These are phyloP conservation scores for Brenthis ino DNA, from an alignment of 2,888 invertebrate genomes.

Conservation along the genomic window DNA sequence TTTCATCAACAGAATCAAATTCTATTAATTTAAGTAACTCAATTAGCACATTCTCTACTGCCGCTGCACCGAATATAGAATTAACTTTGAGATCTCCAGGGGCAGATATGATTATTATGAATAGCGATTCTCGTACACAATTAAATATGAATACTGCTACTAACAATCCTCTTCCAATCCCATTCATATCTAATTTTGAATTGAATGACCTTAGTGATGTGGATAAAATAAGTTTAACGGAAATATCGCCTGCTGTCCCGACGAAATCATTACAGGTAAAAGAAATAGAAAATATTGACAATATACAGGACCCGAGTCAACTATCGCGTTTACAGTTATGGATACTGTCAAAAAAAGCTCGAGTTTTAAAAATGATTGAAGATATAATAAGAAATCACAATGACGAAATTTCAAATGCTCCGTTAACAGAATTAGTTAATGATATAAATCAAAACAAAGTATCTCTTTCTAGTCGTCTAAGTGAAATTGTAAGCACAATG, in stretches of 20 bases:
- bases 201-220: slow-evolving; percentile 52
- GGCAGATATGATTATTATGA: slow-evolving; percentile 41
- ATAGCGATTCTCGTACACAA: slow-evolving; percentile 38
- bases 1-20: slow-evolving; percentile 14
- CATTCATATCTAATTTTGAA: slow-evolving; percentile 66
- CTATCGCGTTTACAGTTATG: slow-evolving; percentile 68
- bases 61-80: slow-evolving; percentile 20
- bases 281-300: slow-evolving; percentile 47
- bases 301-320: slow-evolving; percentile 57
- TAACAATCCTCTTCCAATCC: slow-evolving; percentile 57
- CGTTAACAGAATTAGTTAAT: slow-evolving; percentile 58
- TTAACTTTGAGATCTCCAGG: slow-evolving; percentile 30
- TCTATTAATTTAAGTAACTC: slow-evolving; percentile 13
- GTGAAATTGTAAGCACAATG: slow-evolving; percentile 69
- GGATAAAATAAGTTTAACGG: slow-evolving; percentile 33
- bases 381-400: slow-evolving; percentile 73
- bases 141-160: slow-evolving; percentile 47
- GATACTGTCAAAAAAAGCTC: slow-evolving; percentile 76
- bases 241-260: slow-evolving; percentile 41
- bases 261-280: slow-evolving; percentile 42
- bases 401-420: slow-evolving; percentile 65
- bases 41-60: slow-evolving; percentile 2
- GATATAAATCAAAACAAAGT: slow-evolving; percentile 56
- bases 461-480: slow-evolving; percentile 64
- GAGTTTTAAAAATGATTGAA: slow-evolving; percentile 77